These are phyloP conservation scores for Mayetiola destructor DNA, from an alignment of 2,888 invertebrate species.

Conservation along the genomic window DNA sequence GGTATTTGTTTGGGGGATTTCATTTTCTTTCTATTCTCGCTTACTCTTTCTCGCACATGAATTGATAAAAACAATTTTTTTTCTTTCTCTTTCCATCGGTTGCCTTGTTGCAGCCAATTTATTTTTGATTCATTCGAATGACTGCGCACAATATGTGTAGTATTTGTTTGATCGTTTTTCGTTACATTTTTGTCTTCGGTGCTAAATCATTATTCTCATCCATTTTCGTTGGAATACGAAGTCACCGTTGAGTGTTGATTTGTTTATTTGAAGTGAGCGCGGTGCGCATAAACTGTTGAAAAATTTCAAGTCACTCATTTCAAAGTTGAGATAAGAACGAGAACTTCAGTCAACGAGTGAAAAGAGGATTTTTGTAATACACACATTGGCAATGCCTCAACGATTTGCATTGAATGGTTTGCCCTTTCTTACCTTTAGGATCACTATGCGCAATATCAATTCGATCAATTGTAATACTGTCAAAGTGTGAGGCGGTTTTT, in stretches of 20 bases:
- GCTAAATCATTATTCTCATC: neutral
- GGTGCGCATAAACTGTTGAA: neutral
- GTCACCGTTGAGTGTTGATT: conserved; percentile 1
- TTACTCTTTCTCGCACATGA: neutral
- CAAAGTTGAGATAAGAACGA: neutral
- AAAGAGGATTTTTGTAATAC: no score
- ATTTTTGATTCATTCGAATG: conserved; percentile 4
- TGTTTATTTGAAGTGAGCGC: conserved; percentile 5
- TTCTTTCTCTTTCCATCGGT: no score
- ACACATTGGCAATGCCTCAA: no score
- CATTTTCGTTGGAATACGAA: neutral
- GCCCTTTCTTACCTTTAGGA: conserved; percentile 11
- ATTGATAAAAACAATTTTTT: no score
- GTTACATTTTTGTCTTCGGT: no score
- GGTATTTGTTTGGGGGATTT: conserved; percentile 4
- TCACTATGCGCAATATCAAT: no score
- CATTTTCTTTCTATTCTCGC: neutral
- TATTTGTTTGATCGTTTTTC: no score
- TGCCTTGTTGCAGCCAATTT: neutral
- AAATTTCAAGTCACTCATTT: neutral
- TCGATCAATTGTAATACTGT: no score
- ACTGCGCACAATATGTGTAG: conserved; percentile 4
- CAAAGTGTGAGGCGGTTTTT: no score
- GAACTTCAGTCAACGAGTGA: no score
- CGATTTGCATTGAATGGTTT: conserved; percentile 11